Conservation (phyloP, 2,797 vertebrate species). For the Poliocrania exsul region DNA sequence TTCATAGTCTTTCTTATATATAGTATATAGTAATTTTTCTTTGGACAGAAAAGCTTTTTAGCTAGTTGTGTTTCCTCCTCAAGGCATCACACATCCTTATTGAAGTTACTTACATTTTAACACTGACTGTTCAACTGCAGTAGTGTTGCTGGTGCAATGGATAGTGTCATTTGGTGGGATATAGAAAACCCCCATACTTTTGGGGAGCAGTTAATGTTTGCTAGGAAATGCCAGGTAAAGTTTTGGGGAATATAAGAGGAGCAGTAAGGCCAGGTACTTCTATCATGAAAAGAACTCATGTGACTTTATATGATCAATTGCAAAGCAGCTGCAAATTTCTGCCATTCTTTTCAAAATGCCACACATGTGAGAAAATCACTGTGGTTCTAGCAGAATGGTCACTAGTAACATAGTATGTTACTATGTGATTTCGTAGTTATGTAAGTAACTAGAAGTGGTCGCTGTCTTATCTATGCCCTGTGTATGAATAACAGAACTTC, state of each 20-base stretch:
- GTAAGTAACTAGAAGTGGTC: no score
- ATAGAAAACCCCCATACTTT: not conserved
- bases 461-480: not conserved
- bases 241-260: not conserved
- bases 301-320: not conserved
- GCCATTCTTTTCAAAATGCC: not conserved
- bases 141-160: not conserved
- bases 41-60: not conserved
- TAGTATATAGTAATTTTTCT: not conserved
- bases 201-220: not conserved
- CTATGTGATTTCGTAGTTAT: no score
- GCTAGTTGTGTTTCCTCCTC: not conserved
- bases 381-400: not conserved
- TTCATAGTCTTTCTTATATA: not conserved
- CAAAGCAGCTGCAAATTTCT: not conserved
- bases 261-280: not conserved
- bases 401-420: not conserved
- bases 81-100: rapidly evolving
- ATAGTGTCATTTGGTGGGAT: not conserved
- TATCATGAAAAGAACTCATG: not conserved
- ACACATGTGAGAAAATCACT: not conserved
- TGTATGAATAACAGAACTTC: not conserved
- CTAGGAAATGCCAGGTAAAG: not conserved
- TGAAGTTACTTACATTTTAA: not conserved
- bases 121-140: not conserved